These are phyloP conservation scores for Coleophora deauratella DNA, from an alignment of 2,888 invertebrate genomes.

Conservation along the genomic window DNA sequence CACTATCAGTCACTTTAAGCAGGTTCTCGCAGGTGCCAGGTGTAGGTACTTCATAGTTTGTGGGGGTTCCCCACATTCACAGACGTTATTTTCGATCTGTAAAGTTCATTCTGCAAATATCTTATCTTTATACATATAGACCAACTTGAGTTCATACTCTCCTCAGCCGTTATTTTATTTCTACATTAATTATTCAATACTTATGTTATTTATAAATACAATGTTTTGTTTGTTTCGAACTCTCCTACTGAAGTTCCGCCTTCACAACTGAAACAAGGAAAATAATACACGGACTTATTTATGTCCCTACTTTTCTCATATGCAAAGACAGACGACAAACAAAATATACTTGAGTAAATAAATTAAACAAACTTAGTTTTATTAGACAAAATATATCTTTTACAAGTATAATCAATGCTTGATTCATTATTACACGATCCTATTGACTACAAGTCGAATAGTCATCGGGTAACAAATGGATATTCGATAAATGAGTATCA, in stretches of 20 bases:
- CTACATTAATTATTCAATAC: conserved; percentile 28
- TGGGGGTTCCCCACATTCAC: no score
- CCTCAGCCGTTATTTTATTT: conserved; percentile 14
- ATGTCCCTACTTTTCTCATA: conserved; percentile 13
- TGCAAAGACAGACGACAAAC: conserved; percentile 6
- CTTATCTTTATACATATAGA: no score
- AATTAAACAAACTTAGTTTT: not conserved
- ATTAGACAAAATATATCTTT: conserved; percentile 12
- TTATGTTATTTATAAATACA: no score
- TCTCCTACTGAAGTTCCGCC: conserved; percentile 24
- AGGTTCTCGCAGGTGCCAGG: no score
- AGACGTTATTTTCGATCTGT: no score
- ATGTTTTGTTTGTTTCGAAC: conserved; percentile 36
- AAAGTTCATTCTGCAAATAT: no score
- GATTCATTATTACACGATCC: conserved; percentile 25
- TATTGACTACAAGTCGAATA: conserved; percentile 29
- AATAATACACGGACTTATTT: conserved; percentile 23
- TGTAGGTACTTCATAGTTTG: no score
- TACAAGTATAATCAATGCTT: conserved; percentile 18
- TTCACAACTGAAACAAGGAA: conserved; percentile 36
- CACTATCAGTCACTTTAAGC: no score
- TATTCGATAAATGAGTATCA: conserved; percentile 55
- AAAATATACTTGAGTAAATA: conserved; percentile 4
- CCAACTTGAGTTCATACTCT: no score
- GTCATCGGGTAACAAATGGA: conserved; percentile 52